These are phyloP conservation scores for Molorchus minor DNA, from an alignment of 2,888 invertebrate species.

Conservation along the genomic window DNA sequence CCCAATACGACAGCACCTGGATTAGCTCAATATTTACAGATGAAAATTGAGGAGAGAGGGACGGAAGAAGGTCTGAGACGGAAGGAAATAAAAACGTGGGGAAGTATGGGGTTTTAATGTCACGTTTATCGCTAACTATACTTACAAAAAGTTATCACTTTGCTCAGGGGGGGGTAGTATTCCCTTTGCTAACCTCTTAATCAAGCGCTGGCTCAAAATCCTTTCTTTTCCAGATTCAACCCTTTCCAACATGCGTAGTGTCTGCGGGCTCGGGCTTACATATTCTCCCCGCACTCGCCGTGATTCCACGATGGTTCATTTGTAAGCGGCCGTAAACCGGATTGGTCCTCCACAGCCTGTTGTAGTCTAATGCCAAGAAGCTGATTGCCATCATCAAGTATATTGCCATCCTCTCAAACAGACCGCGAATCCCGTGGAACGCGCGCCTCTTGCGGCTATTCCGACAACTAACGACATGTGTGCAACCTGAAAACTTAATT, in stretches of 20 bases:
- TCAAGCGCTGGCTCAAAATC: too few relatives aligned
- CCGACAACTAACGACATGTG: conserved; percentile 50
- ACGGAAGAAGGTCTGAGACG: too few relatives aligned
- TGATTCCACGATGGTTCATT: conserved; percentile 52
- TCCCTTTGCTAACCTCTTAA: too few relatives aligned
- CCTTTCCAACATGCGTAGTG: conserved; percentile 2
- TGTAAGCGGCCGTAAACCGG: conserved; percentile 57
- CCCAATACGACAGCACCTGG: conserved; percentile 48
- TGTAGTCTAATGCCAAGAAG: conserved; percentile 61
- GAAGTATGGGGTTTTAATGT: not conserved
- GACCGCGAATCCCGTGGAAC: conserved; percentile 58
- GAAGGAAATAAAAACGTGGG: too few relatives aligned
- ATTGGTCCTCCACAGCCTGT: conserved; percentile 63
- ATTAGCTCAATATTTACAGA: conserved; percentile 64
- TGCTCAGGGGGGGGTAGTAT: too few relatives aligned
- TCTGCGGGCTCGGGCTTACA: not conserved
- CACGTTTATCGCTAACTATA: too few relatives aligned
- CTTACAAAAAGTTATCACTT: too few relatives aligned
- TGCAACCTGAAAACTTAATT: conserved; percentile 56
- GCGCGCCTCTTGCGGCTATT: conserved; percentile 47
- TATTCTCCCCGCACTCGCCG: conserved; percentile 30
- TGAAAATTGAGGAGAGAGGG: conserved; percentile 62
- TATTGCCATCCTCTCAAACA: conserved; percentile 62
- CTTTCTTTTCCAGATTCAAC: too few relatives aligned
- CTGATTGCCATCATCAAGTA: conserved; percentile 62